phyloP scores from a whole-genome alignment of 2,113 vertebrate genomes.

The Arenaria interpres region DNA sequence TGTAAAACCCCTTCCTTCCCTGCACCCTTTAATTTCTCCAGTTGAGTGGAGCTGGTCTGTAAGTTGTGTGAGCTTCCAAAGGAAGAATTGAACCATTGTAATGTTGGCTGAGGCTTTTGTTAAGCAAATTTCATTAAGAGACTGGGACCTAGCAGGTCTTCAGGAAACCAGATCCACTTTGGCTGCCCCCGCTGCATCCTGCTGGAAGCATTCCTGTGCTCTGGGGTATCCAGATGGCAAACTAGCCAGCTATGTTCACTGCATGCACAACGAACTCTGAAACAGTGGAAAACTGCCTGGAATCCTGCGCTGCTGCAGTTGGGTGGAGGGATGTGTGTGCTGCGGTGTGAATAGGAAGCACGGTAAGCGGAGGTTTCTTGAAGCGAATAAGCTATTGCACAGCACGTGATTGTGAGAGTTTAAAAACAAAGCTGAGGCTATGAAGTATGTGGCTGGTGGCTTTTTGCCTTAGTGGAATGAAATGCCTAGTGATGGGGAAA shows the following conservation, averaged over 20 bases:
- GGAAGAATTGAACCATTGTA: slow-evolving; percentile 76
- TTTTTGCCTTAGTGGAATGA: not conserved
- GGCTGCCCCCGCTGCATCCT: slow-evolving; percentile 23
- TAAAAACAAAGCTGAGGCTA: not conserved
- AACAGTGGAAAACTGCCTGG: not conserved
- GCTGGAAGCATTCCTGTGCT: not conserved
- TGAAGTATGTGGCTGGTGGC: not conserved
- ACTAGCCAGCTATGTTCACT: not conserved
- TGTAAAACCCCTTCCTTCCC: not conserved
- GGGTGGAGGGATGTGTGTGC: not conserved
- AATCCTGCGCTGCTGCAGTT: not conserved
- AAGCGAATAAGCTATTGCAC: not conserved
- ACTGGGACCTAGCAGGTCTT: slow-evolving; percentile 48
- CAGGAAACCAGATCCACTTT: slow-evolving; percentile 63
- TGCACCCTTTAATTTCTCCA: not conserved
- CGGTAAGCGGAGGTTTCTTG: not conserved
- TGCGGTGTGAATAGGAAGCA: not conserved
- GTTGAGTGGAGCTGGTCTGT: slow-evolving; percentile 27
- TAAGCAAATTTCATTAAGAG: slow-evolving; percentile 76
- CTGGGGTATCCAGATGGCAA: not conserved
- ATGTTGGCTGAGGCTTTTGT: slow-evolving; percentile 67
- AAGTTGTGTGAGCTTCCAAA: slow-evolving; percentile 61
- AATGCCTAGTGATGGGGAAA: not conserved
- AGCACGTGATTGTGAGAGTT: not conserved
- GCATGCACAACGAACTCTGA: not conserved